A percentile compares a stretch with the other conserved stretches of the same genome.
Conservation (phyloP, 2,113 vertebrate genomes). For the Myocastor coypus region DNA sequence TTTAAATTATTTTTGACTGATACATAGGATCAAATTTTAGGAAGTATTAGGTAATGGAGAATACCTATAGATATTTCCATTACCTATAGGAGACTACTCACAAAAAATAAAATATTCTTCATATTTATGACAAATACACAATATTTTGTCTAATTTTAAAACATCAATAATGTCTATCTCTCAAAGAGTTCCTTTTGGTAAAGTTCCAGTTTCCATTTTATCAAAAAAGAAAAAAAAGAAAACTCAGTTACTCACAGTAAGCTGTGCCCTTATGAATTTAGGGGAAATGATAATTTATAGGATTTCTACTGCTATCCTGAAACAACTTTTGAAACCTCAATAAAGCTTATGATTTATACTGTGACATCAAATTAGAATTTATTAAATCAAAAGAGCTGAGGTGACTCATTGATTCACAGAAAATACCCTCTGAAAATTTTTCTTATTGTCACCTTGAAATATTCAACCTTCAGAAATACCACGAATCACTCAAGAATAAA, state of each 20-base stretch:
- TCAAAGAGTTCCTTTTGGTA: not conserved
- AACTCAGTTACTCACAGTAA: not conserved
- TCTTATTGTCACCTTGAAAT: slow-evolving; percentile 1
- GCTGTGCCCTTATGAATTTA: not conserved
- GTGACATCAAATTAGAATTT: slow-evolving; percentile 38
- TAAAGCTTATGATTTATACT: slow-evolving; percentile 6
- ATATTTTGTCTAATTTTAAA: slow-evolving; percentile 25
- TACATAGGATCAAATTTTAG: slow-evolving; percentile 36
- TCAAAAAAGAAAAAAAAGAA: not conserved
- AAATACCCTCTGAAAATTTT: not conserved
- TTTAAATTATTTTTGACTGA: slow-evolving; percentile 61
- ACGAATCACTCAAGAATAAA: not conserved
- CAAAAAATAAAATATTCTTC: slow-evolving; percentile 15
- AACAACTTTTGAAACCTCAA: slow-evolving; percentile 20
- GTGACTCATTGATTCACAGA: slow-evolving; percentile 56
- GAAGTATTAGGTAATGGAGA: not conserved
- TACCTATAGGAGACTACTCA: not conserved
- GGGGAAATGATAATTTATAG: not conserved
- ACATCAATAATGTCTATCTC: slow-evolving; percentile 32
- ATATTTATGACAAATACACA: slow-evolving; percentile 12
- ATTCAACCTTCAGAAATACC: slow-evolving; percentile 32
- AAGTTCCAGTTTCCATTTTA: slow-evolving; percentile 40
- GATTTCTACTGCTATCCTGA: slow-evolving; percentile 21
- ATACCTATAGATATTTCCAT: slow-evolving; percentile 38
- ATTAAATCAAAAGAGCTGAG: slow-evolving; percentile 40